Conservation (phyloP, 1,140 invertebrate species). For the Macrocentrus cingulum region DNA sequence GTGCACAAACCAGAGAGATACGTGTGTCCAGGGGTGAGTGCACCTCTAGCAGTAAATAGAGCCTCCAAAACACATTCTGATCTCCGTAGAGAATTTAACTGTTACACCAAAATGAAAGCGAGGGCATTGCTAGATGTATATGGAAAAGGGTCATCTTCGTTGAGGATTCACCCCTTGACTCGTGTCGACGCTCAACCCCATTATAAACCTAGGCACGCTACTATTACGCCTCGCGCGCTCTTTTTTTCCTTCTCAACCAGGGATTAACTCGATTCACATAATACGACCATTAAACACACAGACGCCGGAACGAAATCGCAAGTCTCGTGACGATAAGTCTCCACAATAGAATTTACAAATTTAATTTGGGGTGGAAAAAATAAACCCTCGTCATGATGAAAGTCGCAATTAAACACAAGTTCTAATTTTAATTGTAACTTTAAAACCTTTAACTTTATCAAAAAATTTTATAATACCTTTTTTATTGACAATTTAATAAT, state of each 20-base stretch:
- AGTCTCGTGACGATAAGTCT: slow-evolving; percentile 16
- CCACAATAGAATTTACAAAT: slow-evolving; percentile 19
- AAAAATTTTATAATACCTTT: no score
- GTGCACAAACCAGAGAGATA: slow-evolving; percentile 24
- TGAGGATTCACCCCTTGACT: slow-evolving; percentile 39
- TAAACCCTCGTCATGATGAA: no score
- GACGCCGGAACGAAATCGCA: slow-evolving; percentile 14
- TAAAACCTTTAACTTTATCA: no score
- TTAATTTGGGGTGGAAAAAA: no score
- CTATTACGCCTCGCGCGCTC: not conserved
- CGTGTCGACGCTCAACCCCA: slow-evolving; percentile 4
- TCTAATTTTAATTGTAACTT: no score
- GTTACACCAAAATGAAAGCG: slow-evolving; percentile 28
- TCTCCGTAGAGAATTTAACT: slow-evolving; percentile 54
- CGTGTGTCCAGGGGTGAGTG: slow-evolving; percentile 3
- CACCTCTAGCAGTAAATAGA: slow-evolving; percentile 25
- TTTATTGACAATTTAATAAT: no score
- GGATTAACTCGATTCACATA: slow-evolving; percentile 20
- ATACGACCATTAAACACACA: slow-evolving; percentile 13
- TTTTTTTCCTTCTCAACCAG: slow-evolving; percentile 6
- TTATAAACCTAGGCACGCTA: not conserved
- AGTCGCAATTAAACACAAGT: no score
- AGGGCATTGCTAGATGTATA: no score
- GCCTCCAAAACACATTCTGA: slow-evolving; percentile 38
- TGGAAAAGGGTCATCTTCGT: slow-evolving; percentile 31